A percentile compares a stretch with the other conserved stretches of the same genome.
Conservation (phyloP, 2,113 vertebrate genomes). For the Eulacestoma nigropectus region DNA sequence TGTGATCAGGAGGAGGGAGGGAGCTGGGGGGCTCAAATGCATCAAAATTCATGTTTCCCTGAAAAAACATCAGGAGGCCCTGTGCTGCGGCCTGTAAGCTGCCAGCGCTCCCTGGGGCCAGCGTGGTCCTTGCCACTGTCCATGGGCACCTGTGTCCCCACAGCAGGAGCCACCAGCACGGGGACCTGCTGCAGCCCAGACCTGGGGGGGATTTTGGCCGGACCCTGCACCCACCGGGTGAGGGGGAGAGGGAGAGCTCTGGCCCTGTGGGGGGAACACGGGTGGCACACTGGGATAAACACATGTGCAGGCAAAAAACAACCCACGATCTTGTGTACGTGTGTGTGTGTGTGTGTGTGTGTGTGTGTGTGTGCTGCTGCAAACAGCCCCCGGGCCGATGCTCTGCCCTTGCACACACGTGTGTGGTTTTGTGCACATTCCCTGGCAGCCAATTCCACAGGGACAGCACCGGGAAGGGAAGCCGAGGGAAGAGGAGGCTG, state of each 20-base stretch:
- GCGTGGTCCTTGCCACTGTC: rapidly evolving
- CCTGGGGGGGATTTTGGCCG: not conserved
- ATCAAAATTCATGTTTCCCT: not conserved
- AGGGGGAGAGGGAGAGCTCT: no score
- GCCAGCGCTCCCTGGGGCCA: not conserved
- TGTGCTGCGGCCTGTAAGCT: not conserved
- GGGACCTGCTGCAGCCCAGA: not conserved
- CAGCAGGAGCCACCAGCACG: not conserved
- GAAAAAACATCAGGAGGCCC: not conserved
- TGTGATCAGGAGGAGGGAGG: not conserved
- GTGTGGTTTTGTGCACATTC: not conserved
- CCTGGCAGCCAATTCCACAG: not conserved
- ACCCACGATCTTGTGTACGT: rapidly evolving
- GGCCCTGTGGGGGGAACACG: rapidly evolving
- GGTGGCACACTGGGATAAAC: rapidly evolving
- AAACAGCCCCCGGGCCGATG: not conserved
- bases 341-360: not conserved
- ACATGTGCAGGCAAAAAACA: not conserved
- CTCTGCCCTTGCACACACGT: not conserved
- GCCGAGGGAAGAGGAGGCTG: not conserved
- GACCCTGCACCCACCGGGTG: rapidly evolving
- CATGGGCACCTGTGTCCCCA: rapidly evolving
- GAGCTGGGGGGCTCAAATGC: not conserved
- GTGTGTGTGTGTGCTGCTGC: no score
- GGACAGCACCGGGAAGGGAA: rapidly evolving